A percentile compares a stretch with the other conserved stretches of the same genome.
Conservation (phyloP, 2,113 vertebrate species). For the Rhinolophus sinicus region DNA sequence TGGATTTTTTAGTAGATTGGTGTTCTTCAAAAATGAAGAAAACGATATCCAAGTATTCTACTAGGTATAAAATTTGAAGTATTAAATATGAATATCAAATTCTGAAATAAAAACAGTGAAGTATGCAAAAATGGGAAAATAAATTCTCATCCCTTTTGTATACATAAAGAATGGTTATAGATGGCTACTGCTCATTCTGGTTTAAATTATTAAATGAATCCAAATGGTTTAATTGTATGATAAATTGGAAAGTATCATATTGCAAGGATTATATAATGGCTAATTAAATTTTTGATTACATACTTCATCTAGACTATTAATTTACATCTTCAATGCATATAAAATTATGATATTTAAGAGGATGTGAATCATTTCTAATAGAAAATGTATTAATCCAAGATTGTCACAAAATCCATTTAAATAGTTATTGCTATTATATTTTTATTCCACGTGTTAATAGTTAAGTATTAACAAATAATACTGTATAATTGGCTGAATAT, state of each 20-base stretch:
- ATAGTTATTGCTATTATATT: not conserved
- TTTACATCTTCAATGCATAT: constrained; percentile 7
- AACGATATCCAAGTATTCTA: not conserved
- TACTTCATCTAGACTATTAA: not conserved
- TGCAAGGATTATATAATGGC: constrained; percentile 5
- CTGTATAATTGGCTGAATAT: not conserved
- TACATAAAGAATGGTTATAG: not conserved
- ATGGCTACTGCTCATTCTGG: not conserved
- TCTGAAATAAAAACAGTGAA: constrained; percentile 20
- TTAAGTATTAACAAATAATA: constrained; percentile 16
- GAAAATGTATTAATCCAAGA: constrained; percentile 38
- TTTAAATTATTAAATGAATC: constrained; percentile 51
- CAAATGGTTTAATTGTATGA: constrained; percentile 37
- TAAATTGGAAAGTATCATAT: constrained; percentile 6
- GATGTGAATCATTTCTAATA: not conserved
- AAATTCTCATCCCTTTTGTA: not conserved
- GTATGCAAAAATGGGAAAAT: not conserved
- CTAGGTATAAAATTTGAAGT: constrained; percentile 38
- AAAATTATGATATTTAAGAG: constrained; percentile 20
- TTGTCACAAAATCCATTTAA: constrained; percentile 26
- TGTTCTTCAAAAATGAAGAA: not conserved
- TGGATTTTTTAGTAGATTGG: not conserved
- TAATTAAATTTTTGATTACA: constrained; percentile 52
- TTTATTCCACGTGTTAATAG: constrained; percentile 40
- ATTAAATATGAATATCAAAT: constrained; percentile 3